These are phyloP conservation scores for Odontomyia ornata DNA, from an alignment of 2,888 invertebrate genomes.

Conservation along the genomic window DNA sequence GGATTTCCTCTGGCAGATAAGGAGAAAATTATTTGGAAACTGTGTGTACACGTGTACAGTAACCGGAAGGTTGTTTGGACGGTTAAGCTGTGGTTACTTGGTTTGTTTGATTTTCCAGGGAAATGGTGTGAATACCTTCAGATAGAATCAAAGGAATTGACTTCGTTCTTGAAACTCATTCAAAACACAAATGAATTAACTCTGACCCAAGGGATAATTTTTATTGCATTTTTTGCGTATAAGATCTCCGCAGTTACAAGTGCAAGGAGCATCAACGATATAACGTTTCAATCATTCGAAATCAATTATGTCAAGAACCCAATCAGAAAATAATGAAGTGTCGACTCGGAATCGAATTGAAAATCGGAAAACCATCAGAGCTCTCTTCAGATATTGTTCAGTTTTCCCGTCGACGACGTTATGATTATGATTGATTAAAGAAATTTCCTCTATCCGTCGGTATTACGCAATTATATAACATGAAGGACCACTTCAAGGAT, in stretches of 20 bases:
- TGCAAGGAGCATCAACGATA: neutral
- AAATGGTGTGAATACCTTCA: neutral
- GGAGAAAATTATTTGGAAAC: conserved; percentile 15
- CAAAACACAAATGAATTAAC: too few relatives aligned
- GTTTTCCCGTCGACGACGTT: conserved; percentile 7
- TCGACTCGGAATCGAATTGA: conserved; percentile 30
- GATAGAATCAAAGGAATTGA: neutral
- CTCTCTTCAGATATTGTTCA: neutral
- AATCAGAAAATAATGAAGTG: conserved; percentile 42
- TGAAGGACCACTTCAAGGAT: conserved; percentile 27
- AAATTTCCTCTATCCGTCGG: conserved; percentile 28
- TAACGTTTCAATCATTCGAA: conserved; percentile 12
- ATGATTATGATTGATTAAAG: conserved; percentile 41
- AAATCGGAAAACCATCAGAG: conserved; percentile 14
- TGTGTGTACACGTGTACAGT: neutral
- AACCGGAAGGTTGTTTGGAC: neutral
- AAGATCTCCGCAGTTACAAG: too few relatives aligned
- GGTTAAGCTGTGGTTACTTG: neutral
- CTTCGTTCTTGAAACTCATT: too few relatives aligned
- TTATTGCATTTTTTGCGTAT: too few relatives aligned
- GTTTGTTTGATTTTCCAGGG: neutral
- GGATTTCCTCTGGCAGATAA: conserved; percentile 31
- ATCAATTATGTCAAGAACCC: conserved; percentile 30
- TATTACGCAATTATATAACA: conserved; percentile 30
- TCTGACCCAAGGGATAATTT: too few relatives aligned